Base-by-base conservation (phyloP, 2,113 vertebrate genomes). In the Psephotus haematonotus region DNA sequence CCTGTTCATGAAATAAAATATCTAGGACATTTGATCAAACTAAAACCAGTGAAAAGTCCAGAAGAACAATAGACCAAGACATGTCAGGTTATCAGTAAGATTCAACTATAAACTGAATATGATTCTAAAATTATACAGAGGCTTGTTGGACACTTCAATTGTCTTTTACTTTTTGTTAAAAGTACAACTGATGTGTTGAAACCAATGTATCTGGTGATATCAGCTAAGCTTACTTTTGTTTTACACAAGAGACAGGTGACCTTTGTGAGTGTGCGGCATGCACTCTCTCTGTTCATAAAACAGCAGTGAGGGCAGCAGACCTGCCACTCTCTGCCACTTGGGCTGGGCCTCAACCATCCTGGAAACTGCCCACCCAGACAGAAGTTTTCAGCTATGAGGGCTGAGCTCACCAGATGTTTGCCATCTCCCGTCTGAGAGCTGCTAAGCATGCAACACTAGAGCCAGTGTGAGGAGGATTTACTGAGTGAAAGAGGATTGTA, bases 241-340 rank as follows among this genome's bases (percentile, higher is more conserved):
- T 57, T n/a, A 57, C 31, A n/a, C 8, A n/a, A 23, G 55, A n/a
- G 55, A 29, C 3, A 16, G 23, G n/a, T 82, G 43, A 62, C 27
- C 28, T 37, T 27, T 9, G 9, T 28, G 31, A 81, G 49, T 24
- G 13, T 6, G 19, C 27, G 55, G 27, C 31, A 43, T 2, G 4
- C 7, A 33, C 44, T 22, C 15, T 19, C 15, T 62, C 28, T 57
- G 11, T 18, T 33, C 29, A 33, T 43, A 33, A 31, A 55, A 35
- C 3, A n/a, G 25, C 2, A 0, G 7, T 12, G 43, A 80, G 18
- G 7, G 41, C 2, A 0, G 28, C n/a, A 77, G 25, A 28, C 23
- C 24, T 55, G 37, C 29, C 44, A 33, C n/a, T n/a, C 47, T 35
- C 50, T 53, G 24, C 18, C 2, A 0, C 46, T 18, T 41, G 20